phyloP scores from a whole-genome alignment of 2,113 vertebrate genomes.

The Gobius niger region DNA sequence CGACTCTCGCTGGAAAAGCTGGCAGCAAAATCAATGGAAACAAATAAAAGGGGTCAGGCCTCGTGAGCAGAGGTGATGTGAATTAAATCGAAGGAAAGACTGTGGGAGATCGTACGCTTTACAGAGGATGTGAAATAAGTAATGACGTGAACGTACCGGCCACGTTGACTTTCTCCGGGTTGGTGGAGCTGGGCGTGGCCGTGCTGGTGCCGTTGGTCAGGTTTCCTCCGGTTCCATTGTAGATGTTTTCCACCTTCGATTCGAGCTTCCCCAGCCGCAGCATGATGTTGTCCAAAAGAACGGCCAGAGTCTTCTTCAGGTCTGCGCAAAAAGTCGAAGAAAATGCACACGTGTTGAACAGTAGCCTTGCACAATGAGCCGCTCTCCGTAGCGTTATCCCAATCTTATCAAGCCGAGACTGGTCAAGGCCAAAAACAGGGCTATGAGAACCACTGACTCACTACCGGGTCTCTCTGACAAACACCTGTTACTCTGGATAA shows the following conservation, averaged over 20 bases:
- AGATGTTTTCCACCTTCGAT: slow-evolving; percentile 93
- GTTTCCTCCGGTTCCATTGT: slow-evolving; percentile 89
- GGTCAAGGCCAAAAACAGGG: too few species aligned
- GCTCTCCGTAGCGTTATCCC: too few species aligned
- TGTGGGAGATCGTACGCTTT: not conserved
- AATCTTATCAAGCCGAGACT: too few species aligned
- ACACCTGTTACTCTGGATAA: too few species aligned
- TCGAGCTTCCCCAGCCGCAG: slow-evolving; percentile 94
- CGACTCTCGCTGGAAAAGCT: slow-evolving; percentile 44
- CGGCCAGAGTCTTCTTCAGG: slow-evolving; percentile 97
- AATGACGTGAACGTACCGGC: slow-evolving; percentile 78
- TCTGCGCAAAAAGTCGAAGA: slow-evolving; percentile 71
- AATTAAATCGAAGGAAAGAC: slow-evolving; percentile 47
- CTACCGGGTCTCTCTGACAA: too few species aligned
- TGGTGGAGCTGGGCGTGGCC: slow-evolving; percentile 79
- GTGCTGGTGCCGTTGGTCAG: slow-evolving; percentile 88
- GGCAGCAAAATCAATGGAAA: slow-evolving; percentile 63
- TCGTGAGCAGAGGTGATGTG: slow-evolving; percentile 54
- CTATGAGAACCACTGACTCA: too few species aligned
- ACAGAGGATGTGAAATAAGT: not conserved
- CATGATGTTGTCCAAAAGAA: slow-evolving; percentile 96
- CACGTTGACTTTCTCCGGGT: slow-evolving; percentile 91
- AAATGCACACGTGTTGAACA: not conserved
- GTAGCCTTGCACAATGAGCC: too few species aligned
- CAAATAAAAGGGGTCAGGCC: slow-evolving; percentile 56